Conservation (phyloP, 2,888 invertebrate genomes). For the Antheraea yamamai region DNA sequence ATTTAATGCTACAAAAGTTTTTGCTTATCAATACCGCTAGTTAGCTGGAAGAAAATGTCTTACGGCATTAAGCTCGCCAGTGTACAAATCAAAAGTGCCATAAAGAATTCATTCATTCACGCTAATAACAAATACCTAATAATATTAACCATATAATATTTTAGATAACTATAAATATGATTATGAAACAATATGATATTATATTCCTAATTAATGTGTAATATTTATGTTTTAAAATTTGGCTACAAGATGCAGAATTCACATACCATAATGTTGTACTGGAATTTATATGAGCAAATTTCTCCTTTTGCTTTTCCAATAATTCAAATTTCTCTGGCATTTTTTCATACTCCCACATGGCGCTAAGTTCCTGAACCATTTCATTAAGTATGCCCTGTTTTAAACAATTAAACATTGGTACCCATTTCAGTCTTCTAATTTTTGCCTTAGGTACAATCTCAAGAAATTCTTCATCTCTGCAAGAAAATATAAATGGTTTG, state of each 20-base stretch:
- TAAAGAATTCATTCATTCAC: too few species aligned
- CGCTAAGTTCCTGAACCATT: constrained; percentile 67
- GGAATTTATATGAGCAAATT: constrained; percentile 54
- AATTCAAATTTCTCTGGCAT: constrained; percentile 66
- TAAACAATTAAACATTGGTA: constrained; percentile 69
- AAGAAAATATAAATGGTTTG: constrained; percentile 26
- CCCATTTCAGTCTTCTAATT: constrained; percentile 69
- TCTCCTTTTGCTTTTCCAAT: constrained; percentile 69
- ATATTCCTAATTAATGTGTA: too few species aligned
- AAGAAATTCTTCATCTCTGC: constrained; percentile 73
- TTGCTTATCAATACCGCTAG: too few species aligned
- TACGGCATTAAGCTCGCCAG: too few species aligned
- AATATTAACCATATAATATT: too few species aligned
- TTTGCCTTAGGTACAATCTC: constrained; percentile 70
- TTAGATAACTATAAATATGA: too few species aligned
- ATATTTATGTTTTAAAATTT: too few species aligned
- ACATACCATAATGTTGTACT: constrained; percentile 54
- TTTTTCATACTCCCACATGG: constrained; percentile 75
- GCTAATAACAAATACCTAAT: too few species aligned
- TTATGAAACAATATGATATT: too few species aligned
- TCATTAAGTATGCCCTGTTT: constrained; percentile 69
- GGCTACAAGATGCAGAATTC: background rate
- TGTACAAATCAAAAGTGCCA: too few species aligned
- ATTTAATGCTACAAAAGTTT: too few species aligned
- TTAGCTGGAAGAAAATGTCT: too few species aligned